Evolutionary conservation across 2,888 invertebrate species (phyloP), one percentile per base, ranked within the genome.

Genomic region (Torymus texanus): DNA sequence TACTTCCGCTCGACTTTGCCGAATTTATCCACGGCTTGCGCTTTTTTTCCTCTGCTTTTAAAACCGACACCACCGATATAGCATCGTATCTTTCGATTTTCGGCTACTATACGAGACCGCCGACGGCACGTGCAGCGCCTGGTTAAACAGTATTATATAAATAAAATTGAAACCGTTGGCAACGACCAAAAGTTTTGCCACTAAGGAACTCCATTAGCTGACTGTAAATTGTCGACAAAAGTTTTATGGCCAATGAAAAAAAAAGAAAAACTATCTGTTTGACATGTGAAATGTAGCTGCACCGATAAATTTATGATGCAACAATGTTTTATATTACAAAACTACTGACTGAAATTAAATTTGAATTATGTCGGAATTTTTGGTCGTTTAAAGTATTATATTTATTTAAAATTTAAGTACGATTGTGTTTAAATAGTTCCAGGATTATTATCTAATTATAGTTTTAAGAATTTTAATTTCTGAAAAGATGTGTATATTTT

Each of bases 1-100:
- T 78, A 68, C 72, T 81, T 78, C 78, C 75, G 72, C 53, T 72
- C 56, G 67, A 51, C 61, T 75, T 78, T 75, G 73, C 72, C 77
- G 71, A 81, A 81, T 65, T 78, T 21, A 70, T 81, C 61, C 41
- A 29, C 13, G 16, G 50, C 66, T 51, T 61, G 18, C 14, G 50
- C 66, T 53, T 53, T 72, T 76, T 58, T 51, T 59, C 66, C 16
- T 10, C n/a, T 61, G 50, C 16, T 65, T 61, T 51, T 14, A 41
- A 16, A 67, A 21, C 21, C 13, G 58, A 62, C 41, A 50, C n/a
- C 58, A 71, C 24, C 58, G 16, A 80, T 67, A 16, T 53, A 73
- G 65, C 55, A 63, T 76, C 59, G 71, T 72, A 79, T 79, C 75
- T 71, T 41, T 51, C 73, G 18, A 73, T 53, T 62, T 51, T 55